Evolutionary conservation across 1,140 invertebrate genomes (phyloP), one percentile per base, ranked within the genome.

Genomic region (Apis dorsata): DNA sequence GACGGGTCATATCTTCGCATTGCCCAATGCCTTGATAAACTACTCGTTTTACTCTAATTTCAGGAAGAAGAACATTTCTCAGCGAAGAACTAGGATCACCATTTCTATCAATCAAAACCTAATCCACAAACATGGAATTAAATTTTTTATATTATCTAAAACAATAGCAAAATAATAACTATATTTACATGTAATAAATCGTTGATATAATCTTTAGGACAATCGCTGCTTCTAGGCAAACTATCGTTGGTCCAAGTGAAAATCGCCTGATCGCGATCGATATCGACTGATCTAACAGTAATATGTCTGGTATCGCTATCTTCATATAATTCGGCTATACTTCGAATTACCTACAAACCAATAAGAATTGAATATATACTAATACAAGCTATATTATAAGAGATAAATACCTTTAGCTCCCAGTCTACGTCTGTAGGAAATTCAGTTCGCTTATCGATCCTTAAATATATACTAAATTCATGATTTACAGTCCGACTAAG

Each of bases 221-320:
- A 98, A 11, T 90, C 90, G 28, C 94, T 95, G 89, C 95, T 96
- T 69, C 96, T 96, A 0, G 97, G 96, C 82, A 99, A 91, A 28
- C 97, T 97, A 84, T 98, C 97, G 90, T 99, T 99, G 10, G 97
- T 97, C 96, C 98, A 99, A 0, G 96, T 95, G 85, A 97, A 97
- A 57, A 95, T 95, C 66, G 95, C 95, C 66, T 95, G 94, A 68
- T 96, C 91, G 0, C 92, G 85, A 80, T 93, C 91, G 34, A 94
- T 94, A 24, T 94, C 94, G 8, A 97, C 95, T 66, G 95, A 94
- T 65, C 96, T 93, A 10, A 97, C 96, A 0, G 96, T 96, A 66
- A 98, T 95, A 63, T 96, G 95, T 62, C 95, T 95, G 88, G 95
- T 93, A 90, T 97, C 95, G 7, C 94, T 94, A 85, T 97, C 96